Conservation (phyloP, 2,797 vertebrate species). For the Melopsittacus undulatus region DNA sequence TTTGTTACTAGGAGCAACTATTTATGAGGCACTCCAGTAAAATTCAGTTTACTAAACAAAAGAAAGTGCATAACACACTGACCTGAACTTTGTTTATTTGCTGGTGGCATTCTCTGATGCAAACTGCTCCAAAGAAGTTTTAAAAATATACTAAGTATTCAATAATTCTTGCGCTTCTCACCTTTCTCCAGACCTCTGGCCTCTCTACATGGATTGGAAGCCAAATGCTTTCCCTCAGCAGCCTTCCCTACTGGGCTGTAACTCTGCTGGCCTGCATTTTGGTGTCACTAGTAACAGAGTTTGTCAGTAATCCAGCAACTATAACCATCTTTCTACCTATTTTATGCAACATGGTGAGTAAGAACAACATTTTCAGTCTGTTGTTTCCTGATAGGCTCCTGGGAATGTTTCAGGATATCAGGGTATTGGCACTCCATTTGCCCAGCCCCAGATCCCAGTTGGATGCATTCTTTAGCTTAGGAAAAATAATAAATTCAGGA, state of each 20-base stretch:
- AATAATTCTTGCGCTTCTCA: not conserved
- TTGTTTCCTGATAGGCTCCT: not conserved
- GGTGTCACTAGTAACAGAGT: constrained; percentile 94
- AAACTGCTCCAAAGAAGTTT: not conserved
- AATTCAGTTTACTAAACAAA: not conserved
- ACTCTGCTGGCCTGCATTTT: constrained; percentile 93
- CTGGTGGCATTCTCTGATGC: not conserved
- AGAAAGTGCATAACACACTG: not conserved
- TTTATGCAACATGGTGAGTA: constrained; percentile 91
- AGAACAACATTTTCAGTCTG: not conserved
- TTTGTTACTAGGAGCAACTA: not conserved
- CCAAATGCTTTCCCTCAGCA: constrained; percentile 94
- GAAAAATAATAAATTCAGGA: not conserved
- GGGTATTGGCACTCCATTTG: not conserved
- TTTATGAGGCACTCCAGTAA: not conserved
- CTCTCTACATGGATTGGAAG: constrained; percentile 95
- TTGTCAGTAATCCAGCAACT: constrained; percentile 97
- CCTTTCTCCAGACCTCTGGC: constrained; percentile 85
- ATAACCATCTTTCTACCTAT: constrained; percentile 98
- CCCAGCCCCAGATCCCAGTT: not conserved
- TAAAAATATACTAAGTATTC: not conserved
- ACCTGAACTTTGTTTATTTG: not conserved
- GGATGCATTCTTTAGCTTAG: not conserved
- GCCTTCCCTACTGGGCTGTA: constrained; percentile 93
- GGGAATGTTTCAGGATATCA: not conserved